Conservation (phyloP, 2,888 invertebrate genomes). For the Pilophorus perplexus region DNA sequence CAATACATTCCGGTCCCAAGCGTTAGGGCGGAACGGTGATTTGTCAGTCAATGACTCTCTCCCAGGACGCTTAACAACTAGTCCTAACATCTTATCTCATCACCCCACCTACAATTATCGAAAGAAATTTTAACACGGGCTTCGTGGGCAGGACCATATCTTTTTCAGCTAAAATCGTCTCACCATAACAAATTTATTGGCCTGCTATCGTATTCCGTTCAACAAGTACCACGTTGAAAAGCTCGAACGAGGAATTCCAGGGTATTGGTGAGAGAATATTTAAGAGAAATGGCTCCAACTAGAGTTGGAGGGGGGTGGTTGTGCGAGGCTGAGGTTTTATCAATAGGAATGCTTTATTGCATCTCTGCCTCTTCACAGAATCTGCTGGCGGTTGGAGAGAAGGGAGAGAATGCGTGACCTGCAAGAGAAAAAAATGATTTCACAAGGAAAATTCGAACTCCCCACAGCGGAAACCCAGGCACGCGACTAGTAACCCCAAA, state of each 20-base stretch:
- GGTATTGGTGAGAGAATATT: too few relatives aligned
- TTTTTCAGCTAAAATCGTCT: too few relatives aligned
- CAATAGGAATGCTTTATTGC: constrained; percentile 27
- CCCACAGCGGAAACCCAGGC: not conserved
- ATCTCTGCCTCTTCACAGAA: constrained; percentile 1
- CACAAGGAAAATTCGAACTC: constrained; percentile 1
- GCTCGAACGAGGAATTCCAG: too few relatives aligned
- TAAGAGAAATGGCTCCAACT: too few relatives aligned
- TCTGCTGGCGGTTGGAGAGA: constrained; percentile 6
- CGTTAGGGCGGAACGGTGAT: not conserved
- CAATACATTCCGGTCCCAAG: not conserved
- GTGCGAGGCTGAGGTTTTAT: not conserved
- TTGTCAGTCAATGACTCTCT: not conserved
- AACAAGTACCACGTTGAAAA: too few relatives aligned
- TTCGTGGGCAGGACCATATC: too few relatives aligned
- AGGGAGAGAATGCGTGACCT: constrained; percentile 5
- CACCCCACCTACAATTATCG: too few relatives aligned
- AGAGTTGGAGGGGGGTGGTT: not conserved
- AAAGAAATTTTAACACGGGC: too few relatives aligned
- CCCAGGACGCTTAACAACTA: too few relatives aligned
- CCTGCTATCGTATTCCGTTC: too few relatives aligned
- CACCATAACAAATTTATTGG: too few relatives aligned
- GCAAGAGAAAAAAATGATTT: constrained; percentile 12
- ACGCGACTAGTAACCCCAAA: constrained; percentile 20
- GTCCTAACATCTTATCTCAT: too few relatives aligned